Evolutionary conservation across 2,888 invertebrate genomes (phyloP).

Genomic region (Sclerodermus sp.): DNA sequence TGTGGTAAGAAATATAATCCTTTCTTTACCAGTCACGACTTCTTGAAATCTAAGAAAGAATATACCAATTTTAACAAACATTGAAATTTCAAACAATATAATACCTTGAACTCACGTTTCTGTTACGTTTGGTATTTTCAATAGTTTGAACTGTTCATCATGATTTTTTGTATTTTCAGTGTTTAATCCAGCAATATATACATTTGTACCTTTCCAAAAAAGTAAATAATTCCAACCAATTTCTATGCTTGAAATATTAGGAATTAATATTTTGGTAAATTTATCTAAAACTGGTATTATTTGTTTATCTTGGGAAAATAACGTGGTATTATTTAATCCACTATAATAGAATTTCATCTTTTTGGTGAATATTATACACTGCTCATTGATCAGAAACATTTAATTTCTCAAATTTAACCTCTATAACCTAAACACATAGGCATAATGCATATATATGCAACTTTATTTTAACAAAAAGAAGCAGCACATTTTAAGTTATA

Average conservation of each 20-base stretch:
- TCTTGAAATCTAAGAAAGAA: slow-evolving; percentile 35
- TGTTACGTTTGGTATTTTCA: slow-evolving; percentile 36
- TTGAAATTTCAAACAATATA: too few relatives aligned
- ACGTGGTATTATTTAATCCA: slow-evolving; percentile 37
- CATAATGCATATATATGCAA: too few relatives aligned
- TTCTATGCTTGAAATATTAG: slow-evolving; percentile 38
- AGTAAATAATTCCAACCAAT: slow-evolving; percentile 53
- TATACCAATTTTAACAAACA: background rate
- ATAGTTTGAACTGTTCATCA: slow-evolving; percentile 9
- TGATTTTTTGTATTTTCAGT: slow-evolving; percentile 7
- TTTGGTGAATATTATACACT: too few relatives aligned
- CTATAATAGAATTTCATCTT: slow-evolving; percentile 31
- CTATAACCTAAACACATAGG: too few relatives aligned
- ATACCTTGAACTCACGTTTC: slow-evolving; percentile 28
- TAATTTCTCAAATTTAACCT: too few relatives aligned
- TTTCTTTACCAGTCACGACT: slow-evolving; percentile 39
- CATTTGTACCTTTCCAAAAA: slow-evolving; percentile 37
- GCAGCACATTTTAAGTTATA: too few relatives aligned
- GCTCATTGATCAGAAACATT: too few relatives aligned
- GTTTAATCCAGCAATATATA: slow-evolving; percentile 39
- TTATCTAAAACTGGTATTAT: slow-evolving; percentile 23
- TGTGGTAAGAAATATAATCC: slow-evolving; percentile 35
- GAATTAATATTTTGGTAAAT: slow-evolving; percentile 33
- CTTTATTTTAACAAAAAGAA: too few relatives aligned
- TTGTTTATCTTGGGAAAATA: slow-evolving; percentile 22